Evolutionary conservation across 2,113 vertebrate genomes (phyloP).

Genomic region (Chunga burmeisteri): DNA sequence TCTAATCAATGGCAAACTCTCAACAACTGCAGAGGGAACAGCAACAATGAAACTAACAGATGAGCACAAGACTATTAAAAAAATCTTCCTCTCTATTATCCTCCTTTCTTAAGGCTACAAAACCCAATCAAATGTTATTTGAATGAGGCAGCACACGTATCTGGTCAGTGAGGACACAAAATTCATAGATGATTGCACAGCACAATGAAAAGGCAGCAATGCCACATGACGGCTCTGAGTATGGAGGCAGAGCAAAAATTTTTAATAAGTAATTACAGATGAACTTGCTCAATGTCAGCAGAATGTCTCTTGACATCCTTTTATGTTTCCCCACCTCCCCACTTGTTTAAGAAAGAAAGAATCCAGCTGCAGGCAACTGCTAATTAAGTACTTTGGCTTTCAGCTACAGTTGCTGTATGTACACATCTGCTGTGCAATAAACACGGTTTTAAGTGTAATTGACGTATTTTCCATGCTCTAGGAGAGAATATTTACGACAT

Average conservation of each 20-base stretch:
- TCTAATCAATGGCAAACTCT: neutral
- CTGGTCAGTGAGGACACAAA: accelerated
- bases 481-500: slow-evolving; percentile 13
- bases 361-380: slow-evolving; percentile 55
- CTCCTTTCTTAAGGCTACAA: neutral
- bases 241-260: neutral
- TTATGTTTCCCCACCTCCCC: slow-evolving; percentile 1
- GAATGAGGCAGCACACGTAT: neutral
- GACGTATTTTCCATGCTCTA: slow-evolving; percentile 14
- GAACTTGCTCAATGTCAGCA: slow-evolving; percentile 31
- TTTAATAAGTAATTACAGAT: neutral
- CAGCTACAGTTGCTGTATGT: neutral
- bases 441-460: slow-evolving; percentile 14
- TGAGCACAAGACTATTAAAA: neutral
- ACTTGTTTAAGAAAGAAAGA: slow-evolving; percentile 22
- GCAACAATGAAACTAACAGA: neutral
- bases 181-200: neutral
- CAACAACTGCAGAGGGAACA: neutral
- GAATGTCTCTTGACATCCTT: neutral
- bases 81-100: neutral
- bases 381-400: slow-evolving; percentile 44
- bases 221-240: accelerated
- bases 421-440: slow-evolving; percentile 38
- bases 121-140: neutral
- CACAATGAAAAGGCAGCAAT: neutral